Evolutionary conservation across 2,888 invertebrate genomes (phyloP), one percentile per base, ranked within the genome.

Genomic region (Tuberolachnus salignus): DNA sequence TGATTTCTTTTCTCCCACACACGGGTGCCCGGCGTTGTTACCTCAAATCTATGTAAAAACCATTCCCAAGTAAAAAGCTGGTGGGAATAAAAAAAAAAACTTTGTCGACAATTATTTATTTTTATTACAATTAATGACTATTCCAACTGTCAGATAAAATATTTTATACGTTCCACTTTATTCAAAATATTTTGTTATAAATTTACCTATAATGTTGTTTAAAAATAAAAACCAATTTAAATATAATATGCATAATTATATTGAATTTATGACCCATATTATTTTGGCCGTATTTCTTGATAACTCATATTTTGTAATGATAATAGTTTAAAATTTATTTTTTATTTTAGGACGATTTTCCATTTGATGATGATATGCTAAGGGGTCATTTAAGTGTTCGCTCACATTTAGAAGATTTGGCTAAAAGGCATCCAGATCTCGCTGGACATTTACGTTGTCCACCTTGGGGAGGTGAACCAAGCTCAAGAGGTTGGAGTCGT

Each of bases 361-460:
- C 91, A 82, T 91, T 92, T 85, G 91, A 91, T 84, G 89, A 89
- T 84, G 88, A 88, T 83, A 88, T 88, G 83, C 21, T 78, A 49
- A 67, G 49, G 49, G 78, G 78, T 69, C 78, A 87, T 88, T 80
- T 83, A 81, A 86, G 86, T 82, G 85, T 87, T 46, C 84, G 86
- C 46, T 84, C 87, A 0, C 88, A 88, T 81, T 88, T 92, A 85
- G 91, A 91, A 86, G 90, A 91, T 84, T 87, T 92, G 82, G 92
- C 91, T 63, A 87, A 90, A 82, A 88, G 92, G 14, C 91, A 92
- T 85, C 92, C 92, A 53, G 91, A 92, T 85, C 89, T 92, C 84
- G 92, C 92, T 81, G 91, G 91, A 84, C 90, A 91, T 78, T 87
- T 92, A 83, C 86, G 89, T 75, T 83, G 87, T 83, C 87, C 87